Evolutionary conservation across 2,888 invertebrate genomes (phyloP).

Genomic region (Clanis bilineata): DNA sequence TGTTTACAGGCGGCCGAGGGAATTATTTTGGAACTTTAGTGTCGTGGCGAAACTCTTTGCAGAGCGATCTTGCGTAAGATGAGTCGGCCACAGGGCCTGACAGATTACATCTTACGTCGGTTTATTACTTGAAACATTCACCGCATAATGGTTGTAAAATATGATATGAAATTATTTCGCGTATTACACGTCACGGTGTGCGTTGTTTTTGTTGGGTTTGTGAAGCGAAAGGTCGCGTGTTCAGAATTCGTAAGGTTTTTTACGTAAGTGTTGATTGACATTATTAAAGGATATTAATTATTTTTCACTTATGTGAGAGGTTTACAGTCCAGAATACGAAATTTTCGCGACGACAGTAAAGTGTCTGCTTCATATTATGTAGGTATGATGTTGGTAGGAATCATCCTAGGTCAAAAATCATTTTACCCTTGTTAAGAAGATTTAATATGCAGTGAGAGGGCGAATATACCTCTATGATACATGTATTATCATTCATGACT

Average conservation of each 20-base stretch:
- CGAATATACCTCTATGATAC: too few species aligned
- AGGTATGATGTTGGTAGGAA: too few species aligned
- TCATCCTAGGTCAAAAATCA: too few species aligned
- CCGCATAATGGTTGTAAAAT: slow-evolving; percentile 22
- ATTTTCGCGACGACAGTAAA: background rate
- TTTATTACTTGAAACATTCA: slow-evolving; percentile 30
- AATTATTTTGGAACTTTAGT: slow-evolving; percentile 71
- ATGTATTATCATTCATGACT: too few species aligned
- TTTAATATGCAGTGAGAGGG: too few species aligned
- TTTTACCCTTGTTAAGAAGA: too few species aligned
- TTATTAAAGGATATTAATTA: background rate
- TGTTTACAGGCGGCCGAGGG: slow-evolving; percentile 58
- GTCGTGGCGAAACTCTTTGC: slow-evolving; percentile 60
- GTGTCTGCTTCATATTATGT: background rate
- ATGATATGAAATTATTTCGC: slow-evolving; percentile 23
- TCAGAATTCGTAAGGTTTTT: background rate
- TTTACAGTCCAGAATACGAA: background rate
- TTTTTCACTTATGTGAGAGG: background rate
- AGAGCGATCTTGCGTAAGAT: slow-evolving; percentile 56
- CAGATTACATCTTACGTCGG: slow-evolving; percentile 50
- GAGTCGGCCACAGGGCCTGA: slow-evolving; percentile 39
- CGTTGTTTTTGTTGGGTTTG: background rate
- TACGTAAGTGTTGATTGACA: slow-evolving; percentile 11
- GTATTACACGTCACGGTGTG: background rate
- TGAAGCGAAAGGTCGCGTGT: background rate